phyloP scores from a whole-genome alignment of 2,797 vertebrate genomes.

The Melopsittacus undulatus region DNA sequence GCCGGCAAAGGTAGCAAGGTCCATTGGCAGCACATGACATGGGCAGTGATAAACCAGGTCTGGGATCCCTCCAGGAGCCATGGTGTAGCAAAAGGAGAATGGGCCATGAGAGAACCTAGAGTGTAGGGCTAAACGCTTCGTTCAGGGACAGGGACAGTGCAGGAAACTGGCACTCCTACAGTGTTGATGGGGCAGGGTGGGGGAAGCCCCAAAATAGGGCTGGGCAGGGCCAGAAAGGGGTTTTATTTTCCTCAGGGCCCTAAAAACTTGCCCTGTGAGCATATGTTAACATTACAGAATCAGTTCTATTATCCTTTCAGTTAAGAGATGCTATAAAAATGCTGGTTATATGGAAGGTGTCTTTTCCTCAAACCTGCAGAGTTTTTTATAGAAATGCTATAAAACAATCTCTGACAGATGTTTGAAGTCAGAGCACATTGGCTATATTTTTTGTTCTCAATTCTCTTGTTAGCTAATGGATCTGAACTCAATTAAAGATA shows the following conservation, averaged over 20 bases:
- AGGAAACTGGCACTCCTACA: neutral
- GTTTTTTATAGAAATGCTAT: neutral
- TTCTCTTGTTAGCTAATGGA: neutral
- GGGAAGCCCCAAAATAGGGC: accelerated
- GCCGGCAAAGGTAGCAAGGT: neutral
- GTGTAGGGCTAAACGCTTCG: neutral
- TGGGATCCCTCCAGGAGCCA: neutral
- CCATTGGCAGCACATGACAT: neutral
- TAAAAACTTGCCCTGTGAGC: neutral
- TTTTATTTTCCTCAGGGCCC: accelerated
- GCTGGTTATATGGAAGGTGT: neutral
- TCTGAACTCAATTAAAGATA: neutral
- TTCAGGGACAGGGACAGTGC: neutral
- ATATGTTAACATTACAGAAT: neutral
- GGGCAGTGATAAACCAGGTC: neutral
- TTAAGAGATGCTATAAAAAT: neutral
- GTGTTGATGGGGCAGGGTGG: accelerated
- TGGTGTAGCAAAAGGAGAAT: neutral
- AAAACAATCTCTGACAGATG: neutral
- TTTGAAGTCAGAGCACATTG: neutral
- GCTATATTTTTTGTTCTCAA: neutral
- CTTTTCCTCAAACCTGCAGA: neutral
- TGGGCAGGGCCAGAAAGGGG: accelerated
- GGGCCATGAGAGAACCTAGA: neutral
- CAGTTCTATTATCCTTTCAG: neutral